Evolutionary conservation across 2,888 invertebrate genomes (phyloP).

Genomic region (Lasiommata megera): DNA sequence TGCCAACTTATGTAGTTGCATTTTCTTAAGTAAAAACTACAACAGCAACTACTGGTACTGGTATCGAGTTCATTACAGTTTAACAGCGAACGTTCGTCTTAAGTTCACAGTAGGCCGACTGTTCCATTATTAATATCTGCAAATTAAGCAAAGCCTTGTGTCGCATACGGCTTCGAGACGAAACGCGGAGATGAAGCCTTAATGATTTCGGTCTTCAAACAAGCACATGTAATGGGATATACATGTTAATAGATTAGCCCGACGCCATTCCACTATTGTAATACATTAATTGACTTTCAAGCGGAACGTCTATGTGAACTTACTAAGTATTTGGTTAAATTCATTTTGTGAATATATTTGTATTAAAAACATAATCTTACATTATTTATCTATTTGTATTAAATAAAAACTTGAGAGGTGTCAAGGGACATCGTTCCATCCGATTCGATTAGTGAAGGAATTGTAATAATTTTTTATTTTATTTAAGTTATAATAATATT

Average conservation of each 20-base stretch:
- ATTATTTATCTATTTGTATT: too few relatives aligned
- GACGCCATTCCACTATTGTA: slow-evolving; percentile 1
- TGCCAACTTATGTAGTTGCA: too few relatives aligned
- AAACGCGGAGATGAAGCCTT: slow-evolving; percentile 20
- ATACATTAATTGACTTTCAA: slow-evolving; percentile 7
- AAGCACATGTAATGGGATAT: slow-evolving; percentile 21
- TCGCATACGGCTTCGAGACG: slow-evolving; percentile 20
- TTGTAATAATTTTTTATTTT: too few relatives aligned
- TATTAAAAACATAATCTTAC: too few relatives aligned
- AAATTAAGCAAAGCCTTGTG: slow-evolving; percentile 50
- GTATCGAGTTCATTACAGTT: neutral
- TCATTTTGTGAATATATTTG: too few relatives aligned
- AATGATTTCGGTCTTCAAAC: slow-evolving; percentile 23
- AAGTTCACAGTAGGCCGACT: slow-evolving; percentile 10
- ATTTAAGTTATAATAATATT: too few relatives aligned
- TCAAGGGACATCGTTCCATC: too few relatives aligned
- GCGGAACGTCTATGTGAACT: neutral
- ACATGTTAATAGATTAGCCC: slow-evolving; percentile 13
- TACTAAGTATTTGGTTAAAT: neutral
- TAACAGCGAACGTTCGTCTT: neutral
- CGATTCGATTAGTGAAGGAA: too few relatives aligned
- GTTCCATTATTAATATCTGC: slow-evolving; percentile 63
- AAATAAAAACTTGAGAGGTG: too few relatives aligned
- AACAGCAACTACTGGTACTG: neutral
- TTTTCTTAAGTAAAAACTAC: too few relatives aligned